Conservation (phyloP, 2,888 invertebrate genomes). For the Eupithecia centaureata region DNA sequence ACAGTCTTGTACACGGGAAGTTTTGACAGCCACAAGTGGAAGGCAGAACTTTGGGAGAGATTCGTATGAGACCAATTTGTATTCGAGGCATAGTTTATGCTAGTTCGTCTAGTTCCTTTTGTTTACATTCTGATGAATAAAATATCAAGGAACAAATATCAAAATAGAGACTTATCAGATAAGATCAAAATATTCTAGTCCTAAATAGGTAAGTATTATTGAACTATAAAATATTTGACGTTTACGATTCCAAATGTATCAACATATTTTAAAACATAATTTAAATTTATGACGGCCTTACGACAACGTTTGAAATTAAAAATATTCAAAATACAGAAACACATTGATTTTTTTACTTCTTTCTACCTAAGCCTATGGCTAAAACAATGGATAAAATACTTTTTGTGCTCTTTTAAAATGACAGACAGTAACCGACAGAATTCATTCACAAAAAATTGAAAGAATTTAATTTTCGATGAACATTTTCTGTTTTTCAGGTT, state of each 20-base stretch:
- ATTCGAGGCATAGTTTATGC: background rate
- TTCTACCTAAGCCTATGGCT: too few relatives aligned
- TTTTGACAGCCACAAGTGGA: conserved; percentile 23
- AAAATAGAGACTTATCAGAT: background rate
- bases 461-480: background rate
- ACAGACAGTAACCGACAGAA: background rate
- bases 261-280: too few relatives aligned
- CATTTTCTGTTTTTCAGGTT: background rate
- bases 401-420: background rate
- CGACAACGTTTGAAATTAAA: too few relatives aligned
- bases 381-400: background rate
- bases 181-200: too few relatives aligned
- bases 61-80: conserved; percentile 21
- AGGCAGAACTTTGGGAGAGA: conserved; percentile 21
- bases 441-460: background rate
- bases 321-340: too few relatives aligned
- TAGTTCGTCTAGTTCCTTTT: background rate
- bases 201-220: too few relatives aligned
- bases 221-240: too few relatives aligned
- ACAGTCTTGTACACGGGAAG: conserved; percentile 10
- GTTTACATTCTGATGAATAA: background rate
- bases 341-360: too few relatives aligned
- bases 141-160: background rate
- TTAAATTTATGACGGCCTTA: too few relatives aligned
- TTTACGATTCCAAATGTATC: too few relatives aligned